Evolutionary conservation across 2,113 vertebrate species (phyloP).

Genomic region (Scortum barcoo): DNA sequence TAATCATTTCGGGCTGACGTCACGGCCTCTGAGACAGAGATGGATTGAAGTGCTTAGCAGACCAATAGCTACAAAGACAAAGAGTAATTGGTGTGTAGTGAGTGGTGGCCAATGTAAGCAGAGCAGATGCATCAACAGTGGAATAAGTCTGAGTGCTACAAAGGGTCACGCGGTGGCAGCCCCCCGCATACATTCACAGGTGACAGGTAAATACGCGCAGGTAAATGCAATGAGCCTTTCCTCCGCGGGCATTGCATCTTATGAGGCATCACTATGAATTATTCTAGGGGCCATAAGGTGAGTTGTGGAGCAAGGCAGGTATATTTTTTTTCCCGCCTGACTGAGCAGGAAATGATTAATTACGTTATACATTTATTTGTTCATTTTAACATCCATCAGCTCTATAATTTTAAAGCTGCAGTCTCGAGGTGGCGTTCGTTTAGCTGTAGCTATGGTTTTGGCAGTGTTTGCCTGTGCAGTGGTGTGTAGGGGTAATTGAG

Average conservation of each 20-base stretch:
- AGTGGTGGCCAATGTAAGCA: conserved; percentile 81
- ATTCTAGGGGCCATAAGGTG: conserved; percentile 66
- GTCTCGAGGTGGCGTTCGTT: background rate
- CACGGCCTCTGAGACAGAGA: conserved; percentile 86
- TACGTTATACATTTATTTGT: conserved; percentile 31
- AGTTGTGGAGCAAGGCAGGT: conserved; percentile 53
- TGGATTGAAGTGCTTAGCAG: conserved; percentile 85
- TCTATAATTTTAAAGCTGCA: conserved; percentile 31
- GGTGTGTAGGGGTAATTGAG: conserved; percentile 56
- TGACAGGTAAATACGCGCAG: conserved; percentile 75
- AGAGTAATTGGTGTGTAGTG: conserved; percentile 86
- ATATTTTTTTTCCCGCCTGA: conserved; percentile 53
- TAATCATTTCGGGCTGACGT: conserved; percentile 77
- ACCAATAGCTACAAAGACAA: conserved; percentile 82
- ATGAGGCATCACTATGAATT: conserved; percentile 68
- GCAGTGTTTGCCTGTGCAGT: conserved; percentile 19
- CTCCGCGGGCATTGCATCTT: conserved; percentile 55
- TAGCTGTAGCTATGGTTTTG: conserved; percentile 6
- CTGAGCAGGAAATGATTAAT: conserved; percentile 53
- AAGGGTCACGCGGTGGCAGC: conserved; percentile 74
- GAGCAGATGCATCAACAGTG: conserved; percentile 80
- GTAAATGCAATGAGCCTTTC: conserved; percentile 60
- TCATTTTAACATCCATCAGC: conserved; percentile 56
- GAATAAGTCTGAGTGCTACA: conserved; percentile 70
- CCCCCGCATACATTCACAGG: conserved; percentile 73